phyloP scores from a whole-genome alignment of 1,140 invertebrate genomes.

The Drosophila guanche region DNA sequence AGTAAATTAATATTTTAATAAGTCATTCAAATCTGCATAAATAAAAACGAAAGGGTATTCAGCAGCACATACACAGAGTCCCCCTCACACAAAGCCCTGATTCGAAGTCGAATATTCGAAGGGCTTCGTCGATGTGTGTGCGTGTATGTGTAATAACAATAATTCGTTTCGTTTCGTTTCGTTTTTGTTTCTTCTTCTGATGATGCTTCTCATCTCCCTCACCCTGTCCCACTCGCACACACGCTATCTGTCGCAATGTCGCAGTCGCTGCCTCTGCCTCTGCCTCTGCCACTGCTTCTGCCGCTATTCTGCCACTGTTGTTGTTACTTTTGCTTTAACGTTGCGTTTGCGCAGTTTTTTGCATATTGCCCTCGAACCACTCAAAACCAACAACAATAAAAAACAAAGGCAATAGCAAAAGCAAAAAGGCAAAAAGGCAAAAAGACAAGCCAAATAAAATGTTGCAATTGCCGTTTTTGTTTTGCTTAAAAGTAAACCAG shows the following conservation, averaged over 20 bases:
- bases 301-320: conserved; percentile 27
- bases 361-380: conserved; percentile 43
- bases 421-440: neutral
- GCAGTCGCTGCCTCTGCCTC: neutral
- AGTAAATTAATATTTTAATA: too few species aligned
- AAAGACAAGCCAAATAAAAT: conserved; percentile 23
- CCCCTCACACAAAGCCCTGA: conserved; percentile 20
- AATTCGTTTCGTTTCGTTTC: conserved; percentile 26
- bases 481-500: conserved; percentile 47
- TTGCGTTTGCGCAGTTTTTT: conserved; percentile 56
- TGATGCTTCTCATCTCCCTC: too few species aligned
- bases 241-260: too few species aligned
- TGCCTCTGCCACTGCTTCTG: conserved; percentile 14
- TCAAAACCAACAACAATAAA: conserved; percentile 5
- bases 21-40: too few species aligned
- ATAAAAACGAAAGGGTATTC: neutral
- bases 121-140: conserved; percentile 30
- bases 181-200: conserved; percentile 21
- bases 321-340: conserved; percentile 2
- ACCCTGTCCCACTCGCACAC: too few species aligned
- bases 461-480: conserved; percentile 56
- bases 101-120: conserved; percentile 24
- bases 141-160: conserved; percentile 33
- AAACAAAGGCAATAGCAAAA: conserved; percentile 2
- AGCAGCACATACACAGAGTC: conserved; percentile 13